Base-by-base conservation (phyloP, 2,797 vertebrate species). In the Sebastes matsubarae region DNA sequence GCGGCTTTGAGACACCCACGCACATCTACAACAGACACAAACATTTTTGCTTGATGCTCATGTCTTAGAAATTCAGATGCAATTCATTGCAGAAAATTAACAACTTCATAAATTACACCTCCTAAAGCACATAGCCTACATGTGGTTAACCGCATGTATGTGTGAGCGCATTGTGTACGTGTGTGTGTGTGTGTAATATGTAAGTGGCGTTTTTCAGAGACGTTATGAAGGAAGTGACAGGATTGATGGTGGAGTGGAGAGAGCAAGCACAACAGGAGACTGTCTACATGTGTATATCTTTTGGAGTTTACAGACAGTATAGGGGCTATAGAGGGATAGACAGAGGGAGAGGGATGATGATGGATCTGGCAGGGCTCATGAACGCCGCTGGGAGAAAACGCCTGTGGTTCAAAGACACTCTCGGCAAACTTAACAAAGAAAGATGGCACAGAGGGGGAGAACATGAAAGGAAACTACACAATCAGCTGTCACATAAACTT, bases 381-480 rank as follows among this genome's bases (percentile, higher is more conserved):
- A 94, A 78, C 81, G 81, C 89, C 46, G 86, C 93, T 84, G 89
- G 90, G 91, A 94, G 89, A 93, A 92, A 92, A 92, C 77, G 93
- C 89, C 91, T 88, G 86, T 84, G 83, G 91, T 94, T 94, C 91
- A 95, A 94, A 94, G 89, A 87, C 86, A 82, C 89, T 89, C 88
- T 90, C 89, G 67, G 88, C 84, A 91, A 94, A 94, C 90, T 89
- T 92, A 93, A 94, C 91, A 95, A 93, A 93, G 91, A 91, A 79
- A 89, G 89, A 90, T 91, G 82, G 77, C 92, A 74, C 90, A 91
- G 91, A 91, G 92, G 91, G 93, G 79, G 86, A 84, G 83, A 77
- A 74, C 90, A 93, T 93, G 83, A 93, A 93, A 92, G 84, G 75
- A 80, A 92, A 77, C 83, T 58, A 88, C 92, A 92, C 92, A 88